Base-by-base conservation (phyloP, 2,888 invertebrate species). In the Mesoligia furuncula region DNA sequence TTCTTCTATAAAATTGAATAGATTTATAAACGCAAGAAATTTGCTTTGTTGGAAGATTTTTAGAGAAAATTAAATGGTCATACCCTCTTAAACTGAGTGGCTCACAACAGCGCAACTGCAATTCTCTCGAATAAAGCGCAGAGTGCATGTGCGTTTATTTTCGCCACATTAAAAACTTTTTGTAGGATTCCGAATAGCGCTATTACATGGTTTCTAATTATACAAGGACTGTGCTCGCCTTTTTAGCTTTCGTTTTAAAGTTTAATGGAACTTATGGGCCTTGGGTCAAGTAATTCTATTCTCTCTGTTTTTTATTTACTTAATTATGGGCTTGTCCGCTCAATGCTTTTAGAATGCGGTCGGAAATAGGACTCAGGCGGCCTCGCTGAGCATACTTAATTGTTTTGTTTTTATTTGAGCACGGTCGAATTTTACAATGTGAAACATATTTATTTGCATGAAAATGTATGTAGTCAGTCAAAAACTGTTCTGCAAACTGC, bases 51-150 rank as follows among this genome's bases (percentile, higher is more conserved):
- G 78, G 73, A 79, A 85, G 83, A 86, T 81, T 87, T 88, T 89
- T 88, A 86, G 82, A 87, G 83, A 83, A 87, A 87, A 87, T 87
- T 87, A 87, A 87, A 89, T 85, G 89, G 89, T 89, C 87, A 88
- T 90, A 83, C 85, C 82, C 83, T 89, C 84, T 89, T 87, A 86
- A 87, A 89, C 83, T 83, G 85, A 90, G 87, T 89, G 87, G 84
- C 88, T 89, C 85, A 87, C 86, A 90, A 89, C 84, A 88, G 85
- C 84, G 83, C 86, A 77, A 87, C 81, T 89, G 90, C 89, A 88
- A 85, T 90, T 87, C 84, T 80, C 83, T 75, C 67, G 61, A 80
- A 82, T 90, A 89, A 91, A 79, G 90, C 84, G 66, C 65, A 45
- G 80, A 80, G 74, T 84, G 89, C 80, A 86, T 83, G 85, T 79